Evolutionary conservation across 2,113 vertebrate genomes (phyloP).

Genomic region (Pagrus major): DNA sequence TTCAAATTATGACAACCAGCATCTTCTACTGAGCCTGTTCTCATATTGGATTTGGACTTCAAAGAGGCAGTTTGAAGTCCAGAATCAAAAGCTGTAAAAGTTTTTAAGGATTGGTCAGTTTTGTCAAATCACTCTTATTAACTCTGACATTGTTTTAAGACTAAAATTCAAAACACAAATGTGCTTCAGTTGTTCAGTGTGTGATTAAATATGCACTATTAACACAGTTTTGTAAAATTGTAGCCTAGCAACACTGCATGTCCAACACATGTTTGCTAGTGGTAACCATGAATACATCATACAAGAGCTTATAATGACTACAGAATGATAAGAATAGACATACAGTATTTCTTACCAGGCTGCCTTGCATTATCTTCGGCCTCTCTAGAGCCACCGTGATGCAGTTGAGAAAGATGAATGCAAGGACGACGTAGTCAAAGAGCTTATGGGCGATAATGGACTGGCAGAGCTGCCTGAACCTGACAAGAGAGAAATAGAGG

Average conservation of each 20-base stretch:
- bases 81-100: background rate
- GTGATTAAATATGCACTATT: no score
- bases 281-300: background rate
- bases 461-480: conserved; percentile 95
- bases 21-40: background rate
- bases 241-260: background rate
- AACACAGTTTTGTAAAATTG: background rate
- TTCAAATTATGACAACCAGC: background rate
- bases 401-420: conserved; percentile 98
- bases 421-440: conserved; percentile 96
- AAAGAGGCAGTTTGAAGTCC: background rate
- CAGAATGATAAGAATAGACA: background rate
- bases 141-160: no score
- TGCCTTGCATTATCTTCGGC: conserved; percentile 94
- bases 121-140: no score
- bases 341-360: conserved; percentile 86
- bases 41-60: background rate
- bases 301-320: background rate
- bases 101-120: background rate
- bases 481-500: conserved; percentile 60
- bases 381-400: conserved; percentile 98
- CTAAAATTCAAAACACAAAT: no score
- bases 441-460: conserved; percentile 96
- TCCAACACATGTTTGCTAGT: background rate
- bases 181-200: no score